Base-by-base conservation (phyloP, 2,113 vertebrate genomes). In the Prionailurus bengalensis region DNA sequence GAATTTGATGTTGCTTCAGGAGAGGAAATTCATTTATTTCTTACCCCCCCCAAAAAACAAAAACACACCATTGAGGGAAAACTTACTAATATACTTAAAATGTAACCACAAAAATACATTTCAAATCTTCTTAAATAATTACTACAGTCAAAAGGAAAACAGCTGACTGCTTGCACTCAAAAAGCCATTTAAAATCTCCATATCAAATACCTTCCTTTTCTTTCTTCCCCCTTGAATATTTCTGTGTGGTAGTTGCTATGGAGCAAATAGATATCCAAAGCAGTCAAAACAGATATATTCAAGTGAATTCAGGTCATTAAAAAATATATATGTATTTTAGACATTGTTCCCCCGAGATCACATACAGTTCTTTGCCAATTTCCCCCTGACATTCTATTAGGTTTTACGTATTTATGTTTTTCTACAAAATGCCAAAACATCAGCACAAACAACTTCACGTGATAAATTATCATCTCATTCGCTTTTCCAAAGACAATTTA, bases 281-380 rank as follows among this genome's bases (percentile, higher is more conserved):
- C 76, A 93, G 65, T 92, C 82, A 90, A 94, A 97, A 97, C 19
- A 96, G 68, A 81, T 53, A 85, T 15, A 94, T 51, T 81, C 45
- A 84, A 80, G 51, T 33, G 39, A 94, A 84, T 74, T 48, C 27
- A 61, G 83, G 19, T 55, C 86, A 97, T 45, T 84, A 36, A 97
- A 96, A 97, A 45, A 33, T 39, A 87, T n/a, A 33, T 48, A 21
- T 79, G 25, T 86, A 89, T 89, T 78, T 92, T 80, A 97, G 78
- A 95, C 51, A 13, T n/a, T 91, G n/a, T 95, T 98, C 87, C 78
- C 76, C 78, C 82, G 66, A 97, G 71, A 51, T 93, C 78, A 97
- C 29, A 83, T 9, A 89, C 14, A 97, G 25, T 31, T 68, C 74
- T 71, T 95, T 92, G 88, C 27, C 68, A 95, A 71, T 51, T 66